phyloP scores from a whole-genome alignment of 2,797 vertebrate genomes.

The Adelosebastes latens region DNA sequence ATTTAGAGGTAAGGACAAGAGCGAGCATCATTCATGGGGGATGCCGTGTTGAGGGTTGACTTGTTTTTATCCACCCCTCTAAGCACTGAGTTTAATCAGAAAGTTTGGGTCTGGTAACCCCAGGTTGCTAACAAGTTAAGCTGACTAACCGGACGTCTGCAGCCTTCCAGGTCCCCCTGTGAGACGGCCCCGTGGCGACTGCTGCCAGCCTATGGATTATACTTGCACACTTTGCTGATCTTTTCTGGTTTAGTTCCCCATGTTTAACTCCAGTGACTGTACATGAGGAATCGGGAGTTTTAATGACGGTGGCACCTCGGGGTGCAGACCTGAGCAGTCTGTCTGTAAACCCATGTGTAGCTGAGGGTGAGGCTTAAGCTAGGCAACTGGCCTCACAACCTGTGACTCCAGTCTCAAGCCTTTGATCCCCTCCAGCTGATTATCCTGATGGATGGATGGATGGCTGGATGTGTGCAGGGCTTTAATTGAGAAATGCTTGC shows the following conservation, averaged over 20 bases:
- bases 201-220: slow-evolving; percentile 61
- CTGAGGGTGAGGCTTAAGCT: slow-evolving; percentile 38
- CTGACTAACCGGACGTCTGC: slow-evolving; percentile 40
- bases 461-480: slow-evolving; percentile 40
- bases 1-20: slow-evolving; percentile 11
- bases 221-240: slow-evolving; percentile 42
- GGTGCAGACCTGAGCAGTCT: slow-evolving; percentile 17
- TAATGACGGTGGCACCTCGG: slow-evolving; percentile 26
- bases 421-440: slow-evolving; percentile 76
- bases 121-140: slow-evolving; percentile 59
- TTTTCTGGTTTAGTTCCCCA: slow-evolving; percentile 30
- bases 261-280: slow-evolving; percentile 32
- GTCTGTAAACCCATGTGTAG: slow-evolving; percentile 46
- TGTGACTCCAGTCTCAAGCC: slow-evolving; percentile 59
- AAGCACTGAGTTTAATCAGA: slow-evolving; percentile 32
- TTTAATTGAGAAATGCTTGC: slow-evolving; percentile 72
- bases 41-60: neutral
- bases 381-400: slow-evolving; percentile 46
- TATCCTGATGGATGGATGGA: slow-evolving; percentile 69
- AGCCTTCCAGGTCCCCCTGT: slow-evolving; percentile 22
- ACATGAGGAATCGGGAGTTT: slow-evolving; percentile 15
- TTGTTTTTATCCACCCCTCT: slow-evolving; percentile 20
- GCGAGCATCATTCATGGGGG: slow-evolving; percentile 6
- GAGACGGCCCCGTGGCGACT: slow-evolving; percentile 31
- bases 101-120: slow-evolving; percentile 35